These are phyloP conservation scores for Dolomedes plantarius DNA, from an alignment of 2,888 invertebrate species.

Conservation along the genomic window DNA sequence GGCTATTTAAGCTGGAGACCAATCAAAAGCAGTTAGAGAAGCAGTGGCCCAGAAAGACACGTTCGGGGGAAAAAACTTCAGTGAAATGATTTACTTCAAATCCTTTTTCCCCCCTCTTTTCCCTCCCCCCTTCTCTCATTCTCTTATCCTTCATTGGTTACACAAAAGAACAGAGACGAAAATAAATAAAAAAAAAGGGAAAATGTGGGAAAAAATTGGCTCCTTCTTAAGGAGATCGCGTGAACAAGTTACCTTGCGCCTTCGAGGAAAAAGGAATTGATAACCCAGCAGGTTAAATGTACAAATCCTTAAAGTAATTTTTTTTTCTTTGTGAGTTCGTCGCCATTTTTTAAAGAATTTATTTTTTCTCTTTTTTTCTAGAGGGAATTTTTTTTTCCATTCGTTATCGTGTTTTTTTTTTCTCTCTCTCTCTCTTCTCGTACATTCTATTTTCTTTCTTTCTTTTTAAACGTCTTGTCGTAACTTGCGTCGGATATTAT, in stretches of 20 bases:
- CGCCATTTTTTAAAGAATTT: background rate
- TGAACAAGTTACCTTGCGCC: slow-evolving; percentile 69
- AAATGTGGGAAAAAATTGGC: slow-evolving; percentile 52
- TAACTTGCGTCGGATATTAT: slow-evolving; percentile 54
- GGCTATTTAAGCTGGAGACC: slow-evolving; percentile 68
- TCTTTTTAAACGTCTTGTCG: slow-evolving; percentile 30
- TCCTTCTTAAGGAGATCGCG: slow-evolving; percentile 59
- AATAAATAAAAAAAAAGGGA: slow-evolving; percentile 28
- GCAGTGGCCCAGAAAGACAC: slow-evolving; percentile 66
- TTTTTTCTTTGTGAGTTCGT: slow-evolving; percentile 24
- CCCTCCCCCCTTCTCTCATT: slow-evolving; percentile 1
- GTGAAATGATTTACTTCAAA: slow-evolving; percentile 60
- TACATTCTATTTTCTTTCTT: background rate
- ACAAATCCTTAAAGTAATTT: slow-evolving; percentile 71
- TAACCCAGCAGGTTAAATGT: slow-evolving; percentile 70
- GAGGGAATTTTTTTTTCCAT: background rate
- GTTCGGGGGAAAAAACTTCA: slow-evolving; percentile 55
- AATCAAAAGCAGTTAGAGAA: slow-evolving; percentile 68
- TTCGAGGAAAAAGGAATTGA: slow-evolving; percentile 61
- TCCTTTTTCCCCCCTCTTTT: slow-evolving; percentile 34
- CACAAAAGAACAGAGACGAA: slow-evolving; percentile 56
- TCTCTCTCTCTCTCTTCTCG: background rate
- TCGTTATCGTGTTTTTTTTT: slow-evolving; percentile 16
- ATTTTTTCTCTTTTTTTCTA: slow-evolving; percentile 26
- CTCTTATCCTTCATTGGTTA: slow-evolving; percentile 69